Base-by-base conservation (phyloP, 1,140 invertebrate genomes). In the Cepaea nemoralis region DNA sequence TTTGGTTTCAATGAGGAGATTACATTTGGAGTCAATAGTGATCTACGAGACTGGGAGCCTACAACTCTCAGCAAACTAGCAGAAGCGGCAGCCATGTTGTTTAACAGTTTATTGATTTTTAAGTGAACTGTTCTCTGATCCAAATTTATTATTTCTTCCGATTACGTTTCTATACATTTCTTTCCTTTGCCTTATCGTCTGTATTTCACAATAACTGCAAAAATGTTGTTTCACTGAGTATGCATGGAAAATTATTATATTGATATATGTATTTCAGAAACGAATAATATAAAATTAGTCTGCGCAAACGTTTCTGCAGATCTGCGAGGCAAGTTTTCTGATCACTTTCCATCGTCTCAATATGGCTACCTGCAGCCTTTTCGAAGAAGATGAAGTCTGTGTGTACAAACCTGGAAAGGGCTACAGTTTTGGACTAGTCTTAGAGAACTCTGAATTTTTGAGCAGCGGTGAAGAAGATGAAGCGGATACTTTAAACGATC, bases 341-440 rank as follows among this genome's bases (percentile, higher is more conserved):
- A 33, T 50, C 75, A 37, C 19, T 45, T 35, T 39, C 75, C 75
- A 59, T 45, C 79, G 59, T 45, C 76, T 37, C 80, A 83, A 81
- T 50, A 85, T 85, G 84, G 84, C 82, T 83, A 85, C 87, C 45
- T 92, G 91, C 86, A 91, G 90, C 83, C 96, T 95, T 92, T 97
- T 97, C 93, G 96, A 96, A 91, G 96, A 97, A 92, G 95, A 96
- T 94, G 95, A 94, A 85, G 96, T 98, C 74, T 98, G 95, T 92
- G 94, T 95, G 91, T 94, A 97, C 86, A 95, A 96, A 91, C 79
- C 83, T 27, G 96, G 95, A 84, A 94, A 94, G 77, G 96, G 96
- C 79, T 95, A 95, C 89, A 94, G 97, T 79, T 97, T 97, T 91
- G 97, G 97, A n/a, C 94, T 98, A 87, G 95, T 98, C 81, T 93